Percentiles rank a stretch among this genome's conserved stretches.
Evolutionary conservation across 2,888 invertebrate genomes (phyloP).

Genomic region (Sminthurides aquaticus): DNA sequence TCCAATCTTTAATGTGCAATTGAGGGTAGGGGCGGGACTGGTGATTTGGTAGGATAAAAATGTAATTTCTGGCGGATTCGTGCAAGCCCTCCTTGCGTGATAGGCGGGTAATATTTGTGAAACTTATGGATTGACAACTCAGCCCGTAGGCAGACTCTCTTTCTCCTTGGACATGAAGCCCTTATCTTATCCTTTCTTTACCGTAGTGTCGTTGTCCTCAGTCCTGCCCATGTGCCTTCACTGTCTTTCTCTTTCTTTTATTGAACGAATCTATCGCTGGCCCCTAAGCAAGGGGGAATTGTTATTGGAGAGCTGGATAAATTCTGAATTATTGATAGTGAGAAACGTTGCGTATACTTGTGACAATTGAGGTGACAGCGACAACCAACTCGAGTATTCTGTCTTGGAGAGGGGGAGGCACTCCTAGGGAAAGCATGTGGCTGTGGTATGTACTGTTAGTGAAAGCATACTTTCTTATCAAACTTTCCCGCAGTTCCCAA

Average conservation of each 20-base stretch:
- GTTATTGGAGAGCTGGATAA: not conserved
- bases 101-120: not conserved
- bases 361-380: too few relatives aligned
- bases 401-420: too few relatives aligned
- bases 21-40: not conserved
- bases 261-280: not conserved
- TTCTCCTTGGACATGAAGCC: not conserved
- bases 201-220: too few relatives aligned
- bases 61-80: not conserved
- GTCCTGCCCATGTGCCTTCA: not conserved
- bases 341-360: not conserved
- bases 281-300: not conserved
- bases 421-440: too few relatives aligned
- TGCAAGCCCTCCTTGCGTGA: not conserved
- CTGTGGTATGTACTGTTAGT: too few relatives aligned
- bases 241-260: not conserved
- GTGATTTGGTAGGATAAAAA: not conserved
- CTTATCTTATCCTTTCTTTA: not conserved
- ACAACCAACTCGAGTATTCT: too few relatives aligned
- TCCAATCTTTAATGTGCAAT: not conserved
- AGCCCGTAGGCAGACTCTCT: not conserved
- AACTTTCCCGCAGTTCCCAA: too few relatives aligned
- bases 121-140: not conserved
- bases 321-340: not conserved
- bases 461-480: too few relatives aligned